Base-by-base conservation (phyloP, 2,888 invertebrate species). In the Nebria brevicollis region DNA sequence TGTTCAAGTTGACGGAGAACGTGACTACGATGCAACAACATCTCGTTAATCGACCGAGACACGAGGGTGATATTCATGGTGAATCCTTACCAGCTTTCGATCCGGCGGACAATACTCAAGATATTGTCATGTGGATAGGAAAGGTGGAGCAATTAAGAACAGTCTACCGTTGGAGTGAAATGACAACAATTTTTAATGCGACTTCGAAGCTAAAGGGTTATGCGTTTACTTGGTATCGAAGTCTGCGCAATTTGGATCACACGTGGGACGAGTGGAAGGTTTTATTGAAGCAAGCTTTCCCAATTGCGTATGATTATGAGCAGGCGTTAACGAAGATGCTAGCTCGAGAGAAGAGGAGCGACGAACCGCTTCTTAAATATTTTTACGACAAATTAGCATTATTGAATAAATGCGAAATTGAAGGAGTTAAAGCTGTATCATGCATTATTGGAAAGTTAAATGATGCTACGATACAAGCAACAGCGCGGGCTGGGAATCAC, bases 391-490 rank as follows among this genome's bases (percentile, higher is more conserved):
- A 84, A 70, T 54, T 75, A 5, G 83, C 84, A 6, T 42, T 84
- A 7, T 66, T 85, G 34, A 84, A 82, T 77, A 68, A 15, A 34
- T 84, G 84, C 68, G 70, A 82, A 77, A 84, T 85, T 43, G 68
- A 42, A 54, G 84, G 83, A 20, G 34, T 74, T 20, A 73, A 84
- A 68, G 84, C 84, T 3, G 83, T 84, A 2, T 84, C 83, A 10
- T 84, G 84, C 64, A 66, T 84, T 8, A 83, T 85, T n/a, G 83
- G 82, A 13, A 84, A 83, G 10, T 82, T 84, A n/a, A n/a, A 41
- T 8, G 84, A 85, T 65, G 34, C 66, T 3, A 64, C 82, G 13
- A 82, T 84, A 8, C 83, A 81, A 64, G 82, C 83, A 6, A 82
- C 74, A 13, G 84, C 83, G 42, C 76, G n/a, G 4, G 82, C 84